phyloP scores from a whole-genome alignment of 2,797 vertebrate genomes.

The Aldrovandia affinis region DNA sequence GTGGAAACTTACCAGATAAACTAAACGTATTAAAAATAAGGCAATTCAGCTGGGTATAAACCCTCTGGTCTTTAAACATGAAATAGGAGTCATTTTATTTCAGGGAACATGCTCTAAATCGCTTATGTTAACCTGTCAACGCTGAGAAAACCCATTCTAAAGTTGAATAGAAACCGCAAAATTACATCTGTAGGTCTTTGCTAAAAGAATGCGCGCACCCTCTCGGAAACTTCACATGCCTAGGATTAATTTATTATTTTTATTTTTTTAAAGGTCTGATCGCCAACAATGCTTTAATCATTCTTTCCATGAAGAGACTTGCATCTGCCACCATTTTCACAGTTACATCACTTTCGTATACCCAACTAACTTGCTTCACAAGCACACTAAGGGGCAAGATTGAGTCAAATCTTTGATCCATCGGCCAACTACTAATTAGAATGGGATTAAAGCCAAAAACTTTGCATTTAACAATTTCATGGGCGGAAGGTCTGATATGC shows the following conservation, averaged over 20 bases:
- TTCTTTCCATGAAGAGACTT: neutral
- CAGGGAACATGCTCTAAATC: conserved; percentile 31
- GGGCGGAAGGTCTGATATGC: neutral
- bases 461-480: neutral
- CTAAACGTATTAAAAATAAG: conserved; percentile 54
- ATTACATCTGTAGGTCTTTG: neutral
- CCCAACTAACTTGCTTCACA: neutral
- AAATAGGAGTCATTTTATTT: conserved; percentile 18
- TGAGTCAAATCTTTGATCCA: neutral
- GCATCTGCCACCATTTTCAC: conserved; percentile 14
- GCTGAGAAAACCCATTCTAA: neutral
- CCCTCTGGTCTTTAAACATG: conserved; percentile 23
- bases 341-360: conserved; percentile 2
- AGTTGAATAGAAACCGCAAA: conserved; percentile 1
- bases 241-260: no score
- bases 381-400: neutral
- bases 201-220: neutral
- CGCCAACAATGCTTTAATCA: neutral
- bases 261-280: neutral
- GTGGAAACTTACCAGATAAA: conserved; percentile 20
- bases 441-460: neutral
- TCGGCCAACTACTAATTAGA: neutral
- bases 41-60: conserved; percentile 53
- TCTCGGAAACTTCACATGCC: neutral
- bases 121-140: conserved; percentile 13